These are phyloP conservation scores for Acyrthosiphon pisum DNA, from an alignment of 1,140 invertebrate species.

Conservation along the genomic window DNA sequence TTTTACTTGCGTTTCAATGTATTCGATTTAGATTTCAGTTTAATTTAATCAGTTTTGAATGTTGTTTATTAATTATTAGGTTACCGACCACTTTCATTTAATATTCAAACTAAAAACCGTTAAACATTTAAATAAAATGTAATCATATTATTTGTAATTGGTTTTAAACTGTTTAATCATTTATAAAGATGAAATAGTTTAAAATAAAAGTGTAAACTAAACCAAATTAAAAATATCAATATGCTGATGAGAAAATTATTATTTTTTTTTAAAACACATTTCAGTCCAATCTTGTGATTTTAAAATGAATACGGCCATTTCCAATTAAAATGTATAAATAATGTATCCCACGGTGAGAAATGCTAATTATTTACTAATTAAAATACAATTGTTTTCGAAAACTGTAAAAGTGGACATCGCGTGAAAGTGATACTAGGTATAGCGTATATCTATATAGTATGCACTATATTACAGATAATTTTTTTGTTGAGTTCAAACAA, in stretches of 20 bases:
- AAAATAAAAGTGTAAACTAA: not conserved
- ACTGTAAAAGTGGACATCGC: slow-evolving; percentile 2
- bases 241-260: not conserved
- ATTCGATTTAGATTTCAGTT: not conserved
- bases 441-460: not conserved
- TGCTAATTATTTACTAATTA: slow-evolving; percentile 18
- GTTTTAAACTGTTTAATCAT: not conserved
- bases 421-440: slow-evolving; percentile 8
- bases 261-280: slow-evolving; percentile 1
- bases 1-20: not conserved
- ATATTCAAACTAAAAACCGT: not conserved
- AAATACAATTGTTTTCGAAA: slow-evolving; percentile 47
- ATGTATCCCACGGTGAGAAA: not conserved
- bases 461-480: not conserved
- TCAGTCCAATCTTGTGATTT: not conserved
- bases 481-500: not conserved
- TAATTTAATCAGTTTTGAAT: not conserved
- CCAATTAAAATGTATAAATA: not conserved
- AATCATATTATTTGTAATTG: not conserved
- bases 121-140: not conserved
- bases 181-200: not conserved
- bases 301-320: not conserved
- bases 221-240: not conserved
- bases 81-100: slow-evolving; percentile 8
- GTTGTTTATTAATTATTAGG: slow-evolving; percentile 1